Evolutionary conservation across 2,797 vertebrate genomes (phyloP).

Genomic region (Peromyscus melanophrys): DNA sequence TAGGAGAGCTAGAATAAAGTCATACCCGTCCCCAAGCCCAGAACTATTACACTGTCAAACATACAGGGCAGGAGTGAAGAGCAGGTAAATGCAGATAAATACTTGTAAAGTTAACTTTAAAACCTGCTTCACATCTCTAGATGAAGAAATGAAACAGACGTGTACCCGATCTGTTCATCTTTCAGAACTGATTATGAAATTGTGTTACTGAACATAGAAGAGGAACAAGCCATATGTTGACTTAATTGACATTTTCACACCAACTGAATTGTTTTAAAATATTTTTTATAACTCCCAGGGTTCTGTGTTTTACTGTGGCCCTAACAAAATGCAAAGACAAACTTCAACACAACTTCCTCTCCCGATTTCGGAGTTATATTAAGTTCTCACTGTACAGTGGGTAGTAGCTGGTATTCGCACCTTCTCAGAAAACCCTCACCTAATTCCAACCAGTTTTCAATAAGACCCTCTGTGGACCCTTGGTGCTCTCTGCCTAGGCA

Average conservation of each 20-base stretch:
- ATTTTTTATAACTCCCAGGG: constrained; percentile 62
- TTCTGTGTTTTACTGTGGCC: constrained; percentile 64
- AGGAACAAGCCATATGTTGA: constrained; percentile 70
- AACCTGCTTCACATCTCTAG: background rate
- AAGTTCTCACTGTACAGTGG: background rate
- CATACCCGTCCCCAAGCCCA: background rate
- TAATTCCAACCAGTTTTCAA: background rate
- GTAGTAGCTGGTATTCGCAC: constrained; percentile 22
- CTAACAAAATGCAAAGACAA: constrained; percentile 65
- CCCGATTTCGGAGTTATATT: constrained; percentile 29
- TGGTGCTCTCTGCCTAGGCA: background rate
- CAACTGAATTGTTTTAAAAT: constrained; percentile 47
- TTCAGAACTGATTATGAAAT: constrained; percentile 61
- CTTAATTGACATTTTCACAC: constrained; percentile 75
- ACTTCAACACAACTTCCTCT: constrained; percentile 7
- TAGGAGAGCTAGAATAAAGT: background rate
- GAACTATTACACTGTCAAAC: background rate
- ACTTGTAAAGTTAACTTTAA: constrained; percentile 10
- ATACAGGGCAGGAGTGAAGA: background rate
- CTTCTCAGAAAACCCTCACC: constrained; percentile 68
- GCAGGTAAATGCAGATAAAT: background rate
- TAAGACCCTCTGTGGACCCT: background rate
- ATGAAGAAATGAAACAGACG: constrained; percentile 11
- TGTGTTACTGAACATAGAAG: background rate
- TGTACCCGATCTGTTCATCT: background rate